Base-by-base conservation (phyloP, 2,888 invertebrate species). In the Punctoribates punctum region DNA sequence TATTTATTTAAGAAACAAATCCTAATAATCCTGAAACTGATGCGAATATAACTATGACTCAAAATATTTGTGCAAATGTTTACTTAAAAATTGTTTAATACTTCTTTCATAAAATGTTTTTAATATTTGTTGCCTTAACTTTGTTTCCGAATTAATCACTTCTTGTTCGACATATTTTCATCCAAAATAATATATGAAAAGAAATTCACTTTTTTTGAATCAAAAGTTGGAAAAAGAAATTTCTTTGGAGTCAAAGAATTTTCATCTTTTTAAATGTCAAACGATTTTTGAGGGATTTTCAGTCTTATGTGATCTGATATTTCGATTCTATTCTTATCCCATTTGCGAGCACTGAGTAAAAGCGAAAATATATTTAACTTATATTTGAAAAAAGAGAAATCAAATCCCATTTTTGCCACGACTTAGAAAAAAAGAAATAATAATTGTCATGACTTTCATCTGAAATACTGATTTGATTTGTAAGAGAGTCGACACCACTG, bases 391-490 rank as follows among this genome's bases (percentile, higher is more conserved):
- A 34, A 65, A n/a, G n/a, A 1, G 1, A 70, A 70, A 70, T 70
- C 46, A 70, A 70, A 70, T 46, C 70, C 20, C 20, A 65, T 65
- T 65, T 57, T 57, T 65, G 15, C 1, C 42, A 70, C 42, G 23
- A 70, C 70, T 42, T 70, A 23, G 46, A 46, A 70, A n/a, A 38
- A 70, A 67, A 67, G 1, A 9, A 65, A 65, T 27, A 38, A 67
- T 70, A 70, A 70, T 70, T 70, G 70, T 70, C 70, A 42, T 70
- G 15, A n/a, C 51, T 51, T 51, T 51, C 38, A 70, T 70, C 38
- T 20, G 5, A 42, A 17, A 65, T 27, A 65, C 9, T 46, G 70
- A 70, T 70, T 70, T 70, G 70, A 70, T 70, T 70, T 70, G 70
- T 70, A 70, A 70, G 46, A 34, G 34, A 34, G 34, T 34, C 34